Evolutionary conservation across 1,140 invertebrate species (phyloP).

Genomic region (Dendrolimus kikuchii): DNA sequence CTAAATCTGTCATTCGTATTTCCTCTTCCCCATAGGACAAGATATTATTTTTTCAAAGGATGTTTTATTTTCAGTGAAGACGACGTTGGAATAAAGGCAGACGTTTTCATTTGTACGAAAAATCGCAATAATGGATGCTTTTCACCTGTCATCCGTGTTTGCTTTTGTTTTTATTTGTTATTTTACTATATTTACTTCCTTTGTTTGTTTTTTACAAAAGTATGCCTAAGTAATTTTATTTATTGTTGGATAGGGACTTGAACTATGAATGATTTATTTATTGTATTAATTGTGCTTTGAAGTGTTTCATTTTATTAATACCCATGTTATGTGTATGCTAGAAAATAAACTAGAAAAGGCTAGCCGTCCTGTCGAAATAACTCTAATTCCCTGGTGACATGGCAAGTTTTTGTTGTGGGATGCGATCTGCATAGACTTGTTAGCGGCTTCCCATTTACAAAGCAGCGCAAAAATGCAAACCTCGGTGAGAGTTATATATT

Average conservation of each 20-base stretch:
- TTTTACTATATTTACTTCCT: constrained; percentile 5
- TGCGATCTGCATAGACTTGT: too few species aligned
- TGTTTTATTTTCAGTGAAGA: constrained; percentile 20
- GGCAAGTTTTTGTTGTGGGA: too few species aligned
- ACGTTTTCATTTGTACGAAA: constrained; percentile 19
- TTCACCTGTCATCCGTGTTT: constrained; percentile 29
- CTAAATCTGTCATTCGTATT: constrained; percentile 26
- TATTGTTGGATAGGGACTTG: not conserved
- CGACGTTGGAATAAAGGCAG: constrained; percentile 19
- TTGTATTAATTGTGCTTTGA: too few species aligned
- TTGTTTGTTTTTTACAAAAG: not conserved
- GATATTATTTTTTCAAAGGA: constrained; percentile 25
- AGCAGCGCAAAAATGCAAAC: too few species aligned
- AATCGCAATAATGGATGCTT: constrained; percentile 31
- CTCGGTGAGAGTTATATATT: too few species aligned
- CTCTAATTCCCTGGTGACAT: too few species aligned
- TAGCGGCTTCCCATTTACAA: too few species aligned
- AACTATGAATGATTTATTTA: too few species aligned
- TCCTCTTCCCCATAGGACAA: constrained; percentile 15
- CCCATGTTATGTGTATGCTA: too few species aligned
- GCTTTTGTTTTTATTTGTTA: constrained; percentile 14
- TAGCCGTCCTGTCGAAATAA: too few species aligned
- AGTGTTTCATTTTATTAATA: too few species aligned
- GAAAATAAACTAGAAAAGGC: too few species aligned
- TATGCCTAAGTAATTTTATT: not conserved